Percentiles rank a stretch among this genome's conserved stretches.
phyloP scores from a whole-genome alignment of 2,113 vertebrate species.

The Symphodus melops region DNA sequence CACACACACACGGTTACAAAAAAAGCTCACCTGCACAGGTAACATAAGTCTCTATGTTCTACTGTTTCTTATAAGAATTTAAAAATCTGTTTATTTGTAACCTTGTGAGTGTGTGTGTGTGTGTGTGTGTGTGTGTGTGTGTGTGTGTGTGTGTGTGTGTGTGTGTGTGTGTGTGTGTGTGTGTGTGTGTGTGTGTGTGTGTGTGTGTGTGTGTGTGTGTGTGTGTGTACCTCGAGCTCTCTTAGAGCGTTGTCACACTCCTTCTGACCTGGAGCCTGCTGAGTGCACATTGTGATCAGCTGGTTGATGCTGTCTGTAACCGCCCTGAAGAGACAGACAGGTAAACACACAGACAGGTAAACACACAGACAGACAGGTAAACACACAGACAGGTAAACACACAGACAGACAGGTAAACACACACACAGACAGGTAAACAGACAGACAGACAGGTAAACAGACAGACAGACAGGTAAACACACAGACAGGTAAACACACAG shows the following conservation, averaged over 20 bases:
- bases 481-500: too few species aligned
- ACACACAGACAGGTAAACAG: too few species aligned
- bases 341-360: background rate
- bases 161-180: too few species aligned
- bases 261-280: constrained; percentile 96
- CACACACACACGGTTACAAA: background rate
- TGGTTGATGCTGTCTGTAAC: constrained; percentile 99
- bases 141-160: too few species aligned
- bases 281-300: constrained; percentile 98
- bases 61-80: too few species aligned
- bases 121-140: too few species aligned
- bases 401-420: background rate
- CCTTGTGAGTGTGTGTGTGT: too few species aligned
- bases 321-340: constrained; percentile 80
- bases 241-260: constrained; percentile 96
- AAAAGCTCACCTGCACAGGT: background rate
- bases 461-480: background rate
- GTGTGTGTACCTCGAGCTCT: constrained; percentile 90
- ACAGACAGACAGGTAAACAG: background rate
- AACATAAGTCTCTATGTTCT: too few species aligned
- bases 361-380: background rate
- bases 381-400: background rate
- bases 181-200: too few species aligned
- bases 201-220: too few species aligned
- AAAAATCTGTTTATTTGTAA: too few species aligned